A percentile compares a stretch with the other conserved stretches of the same genome.
phyloP scores from a whole-genome alignment of 2,797 vertebrate species.

The Rallus crepitans region DNA sequence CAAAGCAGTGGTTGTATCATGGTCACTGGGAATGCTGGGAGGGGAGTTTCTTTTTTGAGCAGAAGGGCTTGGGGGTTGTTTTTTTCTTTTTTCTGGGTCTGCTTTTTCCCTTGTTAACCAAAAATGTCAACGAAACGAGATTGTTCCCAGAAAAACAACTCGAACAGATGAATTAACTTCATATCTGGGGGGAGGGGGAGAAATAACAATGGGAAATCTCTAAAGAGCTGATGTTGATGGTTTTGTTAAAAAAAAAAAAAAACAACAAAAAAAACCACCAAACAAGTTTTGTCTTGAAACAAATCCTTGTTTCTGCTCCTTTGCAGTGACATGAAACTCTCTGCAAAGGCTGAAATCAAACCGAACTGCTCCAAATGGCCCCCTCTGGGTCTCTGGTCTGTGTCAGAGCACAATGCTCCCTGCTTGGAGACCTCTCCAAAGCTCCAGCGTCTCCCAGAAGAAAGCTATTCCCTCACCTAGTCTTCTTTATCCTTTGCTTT shows the following conservation, averaged over 20 bases:
- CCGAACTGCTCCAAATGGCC: neutral
- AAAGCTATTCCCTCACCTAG: neutral
- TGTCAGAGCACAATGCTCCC: neutral
- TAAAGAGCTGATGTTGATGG: neutral
- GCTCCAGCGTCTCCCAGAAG: neutral
- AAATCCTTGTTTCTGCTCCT: neutral
- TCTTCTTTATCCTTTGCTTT: neutral
- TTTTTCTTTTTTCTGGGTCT: neutral
- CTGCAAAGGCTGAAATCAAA: neutral
- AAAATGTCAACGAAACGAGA: constrained; percentile 23
- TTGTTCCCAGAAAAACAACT: constrained; percentile 39
- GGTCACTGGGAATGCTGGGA: neutral
- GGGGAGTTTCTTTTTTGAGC: neutral
- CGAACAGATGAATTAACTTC: neutral
- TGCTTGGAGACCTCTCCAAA: neutral
- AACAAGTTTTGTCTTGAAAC: neutral
- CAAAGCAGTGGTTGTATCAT: constrained; percentile 1
- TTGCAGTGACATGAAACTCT: neutral
- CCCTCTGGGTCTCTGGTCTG: neutral
- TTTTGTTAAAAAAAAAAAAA: neutral
- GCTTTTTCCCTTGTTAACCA: neutral
- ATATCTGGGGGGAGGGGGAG: neutral
- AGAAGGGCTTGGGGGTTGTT: neutral
- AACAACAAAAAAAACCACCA: too few species aligned
- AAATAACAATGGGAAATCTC: constrained; percentile 50